Evolutionary conservation across 2,113 vertebrate genomes (phyloP).

Genomic region (Raja brachyura): DNA sequence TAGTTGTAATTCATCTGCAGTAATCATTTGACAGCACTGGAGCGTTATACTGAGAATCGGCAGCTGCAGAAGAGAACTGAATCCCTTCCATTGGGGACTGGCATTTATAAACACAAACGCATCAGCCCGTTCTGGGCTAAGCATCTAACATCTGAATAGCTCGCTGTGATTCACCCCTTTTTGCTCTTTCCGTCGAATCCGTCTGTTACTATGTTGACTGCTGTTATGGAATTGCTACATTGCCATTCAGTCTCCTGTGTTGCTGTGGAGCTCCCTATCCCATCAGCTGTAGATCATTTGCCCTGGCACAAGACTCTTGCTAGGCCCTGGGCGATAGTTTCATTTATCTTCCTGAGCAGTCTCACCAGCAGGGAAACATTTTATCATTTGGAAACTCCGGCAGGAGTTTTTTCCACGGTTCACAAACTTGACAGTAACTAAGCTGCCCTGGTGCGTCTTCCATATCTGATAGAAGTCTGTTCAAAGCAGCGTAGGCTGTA

Average conservation of each 20-base stretch:
- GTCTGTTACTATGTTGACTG: background rate
- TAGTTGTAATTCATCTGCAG: background rate
- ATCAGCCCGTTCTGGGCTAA: background rate
- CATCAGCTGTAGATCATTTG: background rate
- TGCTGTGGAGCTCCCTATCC: background rate
- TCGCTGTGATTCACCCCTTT: background rate
- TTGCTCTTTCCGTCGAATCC: background rate
- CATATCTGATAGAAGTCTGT: background rate
- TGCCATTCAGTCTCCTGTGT: background rate
- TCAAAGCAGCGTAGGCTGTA: background rate
- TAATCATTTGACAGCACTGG: background rate
- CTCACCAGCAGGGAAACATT: background rate
- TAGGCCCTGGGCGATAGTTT: background rate
- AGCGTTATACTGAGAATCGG: background rate
- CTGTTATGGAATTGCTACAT: background rate
- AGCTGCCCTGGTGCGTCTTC: background rate
- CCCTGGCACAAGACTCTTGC: background rate
- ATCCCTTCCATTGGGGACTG: background rate
- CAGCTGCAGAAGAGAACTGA: background rate
- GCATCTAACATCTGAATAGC: background rate
- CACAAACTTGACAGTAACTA: background rate
- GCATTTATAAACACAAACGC: background rate
- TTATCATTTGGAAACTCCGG: background rate
- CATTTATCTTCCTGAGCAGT: background rate
- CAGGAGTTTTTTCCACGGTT: background rate